Base-by-base conservation (phyloP, 2,113 vertebrate species). In the Toxotes chatareus region DNA sequence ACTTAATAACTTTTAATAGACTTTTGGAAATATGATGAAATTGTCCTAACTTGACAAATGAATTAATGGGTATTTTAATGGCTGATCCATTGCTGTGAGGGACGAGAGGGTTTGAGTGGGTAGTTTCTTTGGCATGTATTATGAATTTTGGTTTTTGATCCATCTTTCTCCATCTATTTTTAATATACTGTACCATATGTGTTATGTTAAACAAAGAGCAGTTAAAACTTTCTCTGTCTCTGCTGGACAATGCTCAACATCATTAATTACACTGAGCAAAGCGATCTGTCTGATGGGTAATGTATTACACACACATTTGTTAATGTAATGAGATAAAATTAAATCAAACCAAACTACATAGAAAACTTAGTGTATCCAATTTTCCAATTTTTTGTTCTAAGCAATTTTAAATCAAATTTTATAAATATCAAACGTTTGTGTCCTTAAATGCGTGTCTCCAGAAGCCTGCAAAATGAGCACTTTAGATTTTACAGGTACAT, bases 401-500 rank as follows among this genome's bases (percentile, higher is more conserved):
- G 56, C 27, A 27, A 27, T 27, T 27, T 27, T 27, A 27, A 27
- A 27, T 27, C 27, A 27, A 27, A 27, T 27, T 27, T 27, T 27
- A 27, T 27, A 27, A 27, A 27, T 68, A 34, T 61, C 34, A 32
- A 32, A 67, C 61, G 21, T 73, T 68, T 72, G 31, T 65, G 49
- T 70, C 56, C 31, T 53, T 51, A 73, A 72, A 79, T 17, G 64
- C 49, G 16, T 55, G 38, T 40, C 70, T 13, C 96, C 96, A 94
- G 93, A 96, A 96, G 96, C 93, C 96, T 95, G 96, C 73, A 88
- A 90, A 91, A 86, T 96, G 96, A 94, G 96, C 95, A 95, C 95
- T 95, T 95, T 95, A 95, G 95, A 95, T 96, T 90, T 96, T 95
- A 96, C 94, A 95, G 95, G 95, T 95, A 95, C 94, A 96, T 96